Evolutionary conservation across 2,113 vertebrate genomes (phyloP), one percentile per base, ranked within the genome.

Genomic region (Tetrao urogallus): DNA sequence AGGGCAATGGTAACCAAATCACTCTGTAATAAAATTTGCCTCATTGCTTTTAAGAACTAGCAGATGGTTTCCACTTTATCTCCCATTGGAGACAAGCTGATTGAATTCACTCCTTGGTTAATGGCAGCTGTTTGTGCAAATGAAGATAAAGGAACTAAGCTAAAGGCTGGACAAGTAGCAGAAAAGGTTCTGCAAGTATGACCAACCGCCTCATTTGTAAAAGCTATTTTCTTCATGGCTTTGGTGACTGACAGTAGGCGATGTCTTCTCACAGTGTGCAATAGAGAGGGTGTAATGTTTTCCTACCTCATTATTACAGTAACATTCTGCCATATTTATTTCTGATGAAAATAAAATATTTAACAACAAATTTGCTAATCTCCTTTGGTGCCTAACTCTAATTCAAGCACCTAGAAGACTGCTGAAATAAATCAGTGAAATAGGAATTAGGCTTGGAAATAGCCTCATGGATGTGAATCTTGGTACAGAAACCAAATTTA

Each of bases 21-120:
- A 95, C 61, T 81, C 82, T 52, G 79, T 95, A 96, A 96, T 96
- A 95, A 94, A 95, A 93, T 96, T 90, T 96, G 96, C 96, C 83
- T 96, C 96, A 95, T 92, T 96, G 77, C 96, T 94, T 96, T 96
- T 94, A 94, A 96, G 95, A 92, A 92, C 83, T 94, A 94, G 93
- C 96, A 96, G 96, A 96, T 96, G 96, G 95, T 96, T 95, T 94
- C 93, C 88, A 78, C 95, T 96, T 96, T 94, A 96, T 96, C 95
- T 96, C 88, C 77, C 96, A 94, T 30, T 92, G 88, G 96, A 96
- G 95, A 94, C 90, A 94, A 90, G 79, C 58, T 95, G 96, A 94
- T 96, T 95, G 86, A 96, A 96, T 96, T 95, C 93, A 71, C 60
- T 83, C 80, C 79, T 92, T 95, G 80, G 88, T 88, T 96, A 95